Evolutionary conservation across 2,113 vertebrate species (phyloP), one percentile per base, ranked within the genome.

Genomic region (Sander lucioperca): DNA sequence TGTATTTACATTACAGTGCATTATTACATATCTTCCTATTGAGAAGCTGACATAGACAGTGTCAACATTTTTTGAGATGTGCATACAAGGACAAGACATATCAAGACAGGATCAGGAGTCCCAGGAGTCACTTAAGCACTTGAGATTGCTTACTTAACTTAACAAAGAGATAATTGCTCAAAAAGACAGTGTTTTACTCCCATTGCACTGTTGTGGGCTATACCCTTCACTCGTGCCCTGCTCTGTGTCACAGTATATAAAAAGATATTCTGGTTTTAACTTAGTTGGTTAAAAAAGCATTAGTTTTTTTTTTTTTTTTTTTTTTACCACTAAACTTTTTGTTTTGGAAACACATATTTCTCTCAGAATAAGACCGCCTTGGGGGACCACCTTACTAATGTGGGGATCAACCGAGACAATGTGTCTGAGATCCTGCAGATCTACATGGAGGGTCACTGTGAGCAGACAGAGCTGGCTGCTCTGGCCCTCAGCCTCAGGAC

Each of bases 341-440:
- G 1, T 65, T 65, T 45, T 23, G 39, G 2, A 67, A 25, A 59
- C 12, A 15, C 27, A 14, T 56, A 0, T 43, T 82, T 47, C 82
- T 80, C 92, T 33, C 47, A 96, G 98, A 96, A 93, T 76, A 97
- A 98, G 95, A 99, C 97, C 21, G 93, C 96, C 86, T 95, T 99
- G 79, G 97, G 97, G 65, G 97, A 98, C 57, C 96, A 97, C 86
- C 91, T 99, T 84, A 94, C 96, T 76, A 97, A 97, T 53, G 95
- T 99, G 86, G 94, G 95, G 64, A 95, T 99, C 90, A 97, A 97
- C 94, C 90, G 95, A 69, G 97, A 98, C 92, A 99, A 98, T 19
- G 97, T 97, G 65, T 99, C 98, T 0, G 98, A 99, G 95, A 96
- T 98, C 89, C 95, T 99, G 89, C 97, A 97, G 88, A 97, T 99